Percentiles rank a stretch among this genome's conserved stretches.
Conservation (phyloP, 2,888 invertebrate genomes). For the Erebia aethiops region DNA sequence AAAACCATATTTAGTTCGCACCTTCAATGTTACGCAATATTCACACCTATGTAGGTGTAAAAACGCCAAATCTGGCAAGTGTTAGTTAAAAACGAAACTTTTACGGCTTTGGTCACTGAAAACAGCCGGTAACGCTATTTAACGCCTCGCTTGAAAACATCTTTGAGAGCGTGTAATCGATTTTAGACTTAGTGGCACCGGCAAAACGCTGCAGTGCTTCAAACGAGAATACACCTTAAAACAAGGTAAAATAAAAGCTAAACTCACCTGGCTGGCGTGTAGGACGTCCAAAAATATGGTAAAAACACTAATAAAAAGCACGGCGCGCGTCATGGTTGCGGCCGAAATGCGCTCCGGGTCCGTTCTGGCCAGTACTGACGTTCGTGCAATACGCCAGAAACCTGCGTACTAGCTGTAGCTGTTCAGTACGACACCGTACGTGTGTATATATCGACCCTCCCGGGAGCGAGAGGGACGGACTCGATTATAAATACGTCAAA, state of each 20-base stretch:
- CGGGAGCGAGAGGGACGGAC: conserved; percentile 62
- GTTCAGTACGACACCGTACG: conserved; percentile 67
- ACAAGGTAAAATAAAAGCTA: conserved; percentile 40
- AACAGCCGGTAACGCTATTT: conserved; percentile 68
- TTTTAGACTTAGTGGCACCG: conserved; percentile 67
- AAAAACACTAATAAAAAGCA: conserved; percentile 84
- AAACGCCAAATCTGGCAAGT: conserved; percentile 51
- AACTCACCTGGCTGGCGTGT: conserved; percentile 82
- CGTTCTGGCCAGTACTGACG: conserved; percentile 64
- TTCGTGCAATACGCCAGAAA: conserved; percentile 70
- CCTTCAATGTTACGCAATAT: conserved; percentile 59
- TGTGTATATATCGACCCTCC: conserved; percentile 82
- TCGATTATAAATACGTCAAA: conserved; percentile 46
- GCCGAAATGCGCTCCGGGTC: conserved; percentile 68
- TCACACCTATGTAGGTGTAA: conserved; percentile 42
- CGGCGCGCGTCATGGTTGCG: conserved; percentile 85
- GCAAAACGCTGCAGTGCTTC: conserved; percentile 44
- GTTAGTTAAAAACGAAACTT: conserved; percentile 56
- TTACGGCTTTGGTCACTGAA: conserved; percentile 66
- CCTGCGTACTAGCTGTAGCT: conserved; percentile 78
- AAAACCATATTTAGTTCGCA: conserved; percentile 18
- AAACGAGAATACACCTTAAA: conserved; percentile 40
- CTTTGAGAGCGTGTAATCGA: conserved; percentile 74
- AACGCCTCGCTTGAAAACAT: conserved; percentile 75
- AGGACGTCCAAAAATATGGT: conserved; percentile 83